A percentile compares a stretch with the other conserved stretches of the same genome.
phyloP scores from a whole-genome alignment of 2,888 invertebrate species.

The Epinotia bilunana region DNA sequence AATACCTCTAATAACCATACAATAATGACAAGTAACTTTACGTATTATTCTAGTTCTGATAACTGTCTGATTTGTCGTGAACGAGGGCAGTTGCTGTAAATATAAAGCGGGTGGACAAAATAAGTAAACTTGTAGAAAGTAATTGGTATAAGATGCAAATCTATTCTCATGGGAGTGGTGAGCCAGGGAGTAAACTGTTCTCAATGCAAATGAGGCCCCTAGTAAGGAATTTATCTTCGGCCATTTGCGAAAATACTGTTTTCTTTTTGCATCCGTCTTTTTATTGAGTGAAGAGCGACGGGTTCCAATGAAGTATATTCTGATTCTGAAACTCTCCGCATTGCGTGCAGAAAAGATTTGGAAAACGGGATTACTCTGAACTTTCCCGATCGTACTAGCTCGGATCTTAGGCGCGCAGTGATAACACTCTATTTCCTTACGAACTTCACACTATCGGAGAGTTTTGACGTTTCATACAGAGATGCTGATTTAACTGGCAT shows the following conservation, averaged over 20 bases:
- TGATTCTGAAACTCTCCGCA: not conserved
- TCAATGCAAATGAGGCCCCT: constrained; percentile 72
- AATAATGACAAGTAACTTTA: not conserved
- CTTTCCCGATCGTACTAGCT: not conserved
- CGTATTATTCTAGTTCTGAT: constrained; percentile 13
- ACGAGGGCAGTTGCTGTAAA: constrained; percentile 37
- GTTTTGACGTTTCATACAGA: too few species aligned
- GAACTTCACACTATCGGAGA: too few species aligned
- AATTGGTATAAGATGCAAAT: constrained; percentile 79
- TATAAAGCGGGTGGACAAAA: constrained; percentile 54
- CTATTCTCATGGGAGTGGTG: constrained; percentile 59
- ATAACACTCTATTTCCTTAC: too few species aligned
- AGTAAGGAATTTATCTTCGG: constrained; percentile 64
- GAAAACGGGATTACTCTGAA: not conserved
- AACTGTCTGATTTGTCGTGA: constrained; percentile 38
- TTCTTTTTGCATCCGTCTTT: constrained; percentile 50
- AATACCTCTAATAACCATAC: not conserved
- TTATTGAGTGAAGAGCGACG: constrained; percentile 34
- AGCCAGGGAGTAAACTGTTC: constrained; percentile 69
- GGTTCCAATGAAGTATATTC: constrained; percentile 6
- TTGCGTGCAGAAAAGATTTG: not conserved
- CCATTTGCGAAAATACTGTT: constrained; percentile 52
- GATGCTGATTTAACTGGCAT: too few species aligned
- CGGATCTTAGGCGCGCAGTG: too few species aligned
- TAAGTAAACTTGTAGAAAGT: constrained; percentile 75